These are phyloP conservation scores for Eublepharis macularius DNA, from an alignment of 2,113 vertebrate species.

Conservation along the genomic window DNA sequence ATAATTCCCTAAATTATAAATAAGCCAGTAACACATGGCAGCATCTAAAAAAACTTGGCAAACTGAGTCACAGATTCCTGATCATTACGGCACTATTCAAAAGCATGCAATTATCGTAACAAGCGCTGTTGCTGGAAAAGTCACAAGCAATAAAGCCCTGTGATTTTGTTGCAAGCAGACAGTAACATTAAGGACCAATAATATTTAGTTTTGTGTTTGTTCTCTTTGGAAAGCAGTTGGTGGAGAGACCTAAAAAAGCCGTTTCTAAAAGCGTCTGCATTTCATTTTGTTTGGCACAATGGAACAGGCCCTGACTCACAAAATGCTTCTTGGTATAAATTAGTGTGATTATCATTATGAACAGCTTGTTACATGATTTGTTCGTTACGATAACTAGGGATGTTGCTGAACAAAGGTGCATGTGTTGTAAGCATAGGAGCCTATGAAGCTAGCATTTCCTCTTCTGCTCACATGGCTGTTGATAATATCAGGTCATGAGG, in stretches of 20 bases:
- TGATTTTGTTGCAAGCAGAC: neutral
- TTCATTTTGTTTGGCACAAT: neutral
- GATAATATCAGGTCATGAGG: neutral
- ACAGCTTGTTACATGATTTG: neutral
- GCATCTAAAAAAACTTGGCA: neutral
- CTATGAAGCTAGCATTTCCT: too few relatives aligned
- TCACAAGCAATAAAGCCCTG: neutral
- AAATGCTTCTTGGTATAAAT: neutral
- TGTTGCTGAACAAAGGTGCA: neutral
- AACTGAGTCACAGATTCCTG: neutral
- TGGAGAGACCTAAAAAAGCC: neutral
- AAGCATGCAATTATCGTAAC: slow-evolving; percentile 10
- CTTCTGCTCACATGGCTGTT: neutral
- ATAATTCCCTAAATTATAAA: slow-evolving; percentile 8
- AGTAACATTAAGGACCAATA: slow-evolving; percentile 4
- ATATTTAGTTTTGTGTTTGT: slow-evolving; percentile 19
- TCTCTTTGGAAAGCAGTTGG: neutral
- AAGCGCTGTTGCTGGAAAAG: neutral
- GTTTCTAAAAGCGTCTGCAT: neutral
- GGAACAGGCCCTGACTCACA: neutral
- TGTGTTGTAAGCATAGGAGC: neutral
- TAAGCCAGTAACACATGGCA: neutral
- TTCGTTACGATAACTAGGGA: neutral
- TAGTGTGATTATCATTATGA: neutral
- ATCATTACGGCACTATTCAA: slow-evolving; percentile 12